Base-by-base conservation (phyloP, 2,888 invertebrate genomes). In the Coelogynopora nodosa region DNA sequence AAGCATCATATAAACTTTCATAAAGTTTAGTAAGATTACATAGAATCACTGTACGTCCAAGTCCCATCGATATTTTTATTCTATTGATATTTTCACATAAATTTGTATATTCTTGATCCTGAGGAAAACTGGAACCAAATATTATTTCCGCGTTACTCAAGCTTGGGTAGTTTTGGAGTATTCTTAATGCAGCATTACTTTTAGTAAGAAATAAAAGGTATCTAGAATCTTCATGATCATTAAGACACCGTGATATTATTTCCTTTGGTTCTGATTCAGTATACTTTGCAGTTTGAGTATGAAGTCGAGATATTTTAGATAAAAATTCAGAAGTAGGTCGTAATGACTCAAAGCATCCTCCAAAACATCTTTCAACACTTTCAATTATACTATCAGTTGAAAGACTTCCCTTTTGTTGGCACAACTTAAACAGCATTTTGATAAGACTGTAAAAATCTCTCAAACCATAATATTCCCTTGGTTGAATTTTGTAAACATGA, bases 41-140 rank as follows among this genome's bases (percentile, higher is more conserved):
- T 23, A 91, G 89, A 0, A 90, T 89, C 23, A 91, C 90, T 0
- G 90, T 90, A 85, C 89, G 89, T 13, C 91, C 91, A 0, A 90
- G 90, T 88, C 90, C 90, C 91, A 91, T 91, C 88, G 90, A 91
- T 28, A 90, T 89, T 87, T 91, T 91, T 87, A 91, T 90, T 81
- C 90, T 88, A 89, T 91, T 90, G 88, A 91, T 91, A 88, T 91
- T 91, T 0, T 90, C 88, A 87, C 91, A 91, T 31, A 91, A 89
- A 90, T 84, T 28, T 31, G 84, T 84, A 67, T 84, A 84, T 1
- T 49, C 30, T 67, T 84, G 84, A 84, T 84, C 84, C 0, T 67
- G 84, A 18, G 84, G 84, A 84, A 84, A 84, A 13, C 84, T 84
- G 1, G 49, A 49, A 13, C 84, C 84, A 30, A 84, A 84, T 5